Evolutionary conservation across 2,888 invertebrate genomes (phyloP).

Genomic region (Sepioteuthis lessoniana): DNA sequence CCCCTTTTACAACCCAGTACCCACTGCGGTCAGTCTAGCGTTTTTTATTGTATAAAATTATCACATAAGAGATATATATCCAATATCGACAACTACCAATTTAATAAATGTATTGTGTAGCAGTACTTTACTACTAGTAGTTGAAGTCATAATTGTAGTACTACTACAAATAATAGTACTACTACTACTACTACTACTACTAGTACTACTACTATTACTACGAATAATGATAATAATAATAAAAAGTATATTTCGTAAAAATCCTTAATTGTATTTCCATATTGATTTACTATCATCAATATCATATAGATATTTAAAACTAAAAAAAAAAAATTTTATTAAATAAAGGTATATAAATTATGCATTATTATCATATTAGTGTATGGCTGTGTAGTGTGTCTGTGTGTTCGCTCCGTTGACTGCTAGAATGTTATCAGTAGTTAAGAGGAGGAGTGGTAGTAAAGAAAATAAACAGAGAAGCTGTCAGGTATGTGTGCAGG

Average conservation of each 20-base stretch:
- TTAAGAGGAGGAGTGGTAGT: neutral
- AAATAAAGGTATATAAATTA: slow-evolving; percentile 33
- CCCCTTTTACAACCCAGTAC: too few species aligned
- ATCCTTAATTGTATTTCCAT: neutral
- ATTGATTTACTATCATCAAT: neutral
- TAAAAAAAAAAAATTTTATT: neutral
- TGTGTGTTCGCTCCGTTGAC: slow-evolving; percentile 25
- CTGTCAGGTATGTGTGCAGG: neutral
- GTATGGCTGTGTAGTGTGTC: neutral
- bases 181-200: too few species aligned
- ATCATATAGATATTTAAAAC: neutral
- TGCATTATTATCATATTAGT: neutral
- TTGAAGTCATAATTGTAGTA: too few species aligned
- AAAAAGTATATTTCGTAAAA: neutral
- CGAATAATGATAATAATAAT: too few species aligned
- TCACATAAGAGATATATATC: too few species aligned
- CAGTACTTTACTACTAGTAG: too few species aligned
- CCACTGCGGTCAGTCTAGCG: too few species aligned
- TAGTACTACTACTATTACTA: neutral
- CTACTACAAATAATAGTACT: too few species aligned
- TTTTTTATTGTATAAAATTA: too few species aligned
- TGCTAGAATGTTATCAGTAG: neutral
- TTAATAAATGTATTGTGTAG: neutral
- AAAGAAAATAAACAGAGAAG: neutral
- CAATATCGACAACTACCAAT: neutral